Base-by-base conservation (phyloP, 2,113 vertebrate species). In the Dicerorhinus sumatrensis region DNA sequence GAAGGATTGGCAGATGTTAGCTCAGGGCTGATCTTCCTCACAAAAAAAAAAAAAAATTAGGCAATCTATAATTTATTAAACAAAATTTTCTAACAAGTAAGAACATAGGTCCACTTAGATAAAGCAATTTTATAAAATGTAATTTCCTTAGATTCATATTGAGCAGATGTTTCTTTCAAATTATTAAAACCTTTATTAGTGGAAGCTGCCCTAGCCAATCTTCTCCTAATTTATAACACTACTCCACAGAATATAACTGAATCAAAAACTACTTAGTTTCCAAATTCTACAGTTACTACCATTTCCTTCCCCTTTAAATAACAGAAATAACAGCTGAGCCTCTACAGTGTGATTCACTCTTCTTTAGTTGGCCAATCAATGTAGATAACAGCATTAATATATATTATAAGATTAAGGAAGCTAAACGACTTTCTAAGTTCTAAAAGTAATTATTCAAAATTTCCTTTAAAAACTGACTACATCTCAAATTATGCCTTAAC, bases 71-170 rank as follows among this genome's bases (percentile, higher is more conserved):
- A 95, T 92, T 96, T 93, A 95, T 31, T 97, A 93, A 72, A 94
- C 31, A 94, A 72, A 93, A 75, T 83, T 91, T 94, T 88, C 84
- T 96, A 79, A 60, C 25, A 89, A 97, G 10, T 14, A 89, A 96
- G 46, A 93, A 70, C 69, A 94, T 10, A 93, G 62, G 8, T 13
- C 89, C 95, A 33, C 42, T 96, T 83, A 93, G 27, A 82, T 89
- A 83, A 95, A 97, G 56, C 63, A 95, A 97, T 94, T 95, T 95
- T 85, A 89, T 81, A 95, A 94, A 95, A 96, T 73, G 17, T 83
- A 92, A 96, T 91, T 97, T 96, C 87, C 90, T 98, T 88, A 96
- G 63, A 97, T 65, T 97, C 80, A 83, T 17, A 85, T 3, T 76
- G 29, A 97, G 42, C 25, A 94, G 42, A 97, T 86, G 54, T 31